Percentiles rank a stretch among this genome's conserved stretches.
These are phyloP conservation scores for Cabera pusaria DNA, from an alignment of 2,888 invertebrate species.

Conservation along the genomic window DNA sequence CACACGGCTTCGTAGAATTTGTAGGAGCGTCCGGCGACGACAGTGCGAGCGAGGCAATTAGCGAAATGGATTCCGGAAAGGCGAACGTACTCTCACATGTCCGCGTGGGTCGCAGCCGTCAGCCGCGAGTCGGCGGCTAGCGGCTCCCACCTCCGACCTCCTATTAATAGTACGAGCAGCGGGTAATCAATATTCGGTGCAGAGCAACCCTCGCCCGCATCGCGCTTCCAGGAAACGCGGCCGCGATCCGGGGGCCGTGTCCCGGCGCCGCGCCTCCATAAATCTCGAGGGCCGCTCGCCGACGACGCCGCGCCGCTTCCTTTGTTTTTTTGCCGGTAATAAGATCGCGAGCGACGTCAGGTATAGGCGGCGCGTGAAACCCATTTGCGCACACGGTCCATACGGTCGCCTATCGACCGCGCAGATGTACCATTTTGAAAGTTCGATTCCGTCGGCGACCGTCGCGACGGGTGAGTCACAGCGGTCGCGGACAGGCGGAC, in stretches of 20 bases:
- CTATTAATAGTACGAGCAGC: constrained; percentile 69
- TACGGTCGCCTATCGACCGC: constrained; percentile 49
- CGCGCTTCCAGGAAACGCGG: constrained; percentile 67
- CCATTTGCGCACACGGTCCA: constrained; percentile 36
- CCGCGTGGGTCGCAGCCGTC: constrained; percentile 46
- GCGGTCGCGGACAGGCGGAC: constrained; percentile 40
- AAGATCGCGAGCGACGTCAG: constrained; percentile 77
- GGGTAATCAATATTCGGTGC: constrained; percentile 75
- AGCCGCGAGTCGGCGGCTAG: constrained; percentile 36
- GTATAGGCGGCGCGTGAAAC: constrained; percentile 55
- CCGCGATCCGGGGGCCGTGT: constrained; percentile 45
- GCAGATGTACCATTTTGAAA: constrained; percentile 49
- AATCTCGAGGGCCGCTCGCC: constrained; percentile 60
- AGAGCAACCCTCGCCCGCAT: constrained; percentile 61
- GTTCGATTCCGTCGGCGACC: constrained; percentile 31
- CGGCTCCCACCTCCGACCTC: constrained; percentile 57
- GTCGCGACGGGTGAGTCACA: constrained; percentile 34
- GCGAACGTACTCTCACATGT: constrained; percentile 47
- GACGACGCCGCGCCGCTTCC: constrained; percentile 55
- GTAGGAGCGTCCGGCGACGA: constrained; percentile 25
- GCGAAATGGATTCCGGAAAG: constrained; percentile 61
- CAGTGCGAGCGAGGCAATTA: constrained; percentile 58
- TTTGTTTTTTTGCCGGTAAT: constrained; percentile 70
- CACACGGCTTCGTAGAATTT: constrained; percentile 31
- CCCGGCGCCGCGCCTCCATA: constrained; percentile 76